These are phyloP conservation scores for Dyspetes luteomarginatus DNA, from an alignment of 2,888 invertebrate genomes.

Conservation along the genomic window DNA sequence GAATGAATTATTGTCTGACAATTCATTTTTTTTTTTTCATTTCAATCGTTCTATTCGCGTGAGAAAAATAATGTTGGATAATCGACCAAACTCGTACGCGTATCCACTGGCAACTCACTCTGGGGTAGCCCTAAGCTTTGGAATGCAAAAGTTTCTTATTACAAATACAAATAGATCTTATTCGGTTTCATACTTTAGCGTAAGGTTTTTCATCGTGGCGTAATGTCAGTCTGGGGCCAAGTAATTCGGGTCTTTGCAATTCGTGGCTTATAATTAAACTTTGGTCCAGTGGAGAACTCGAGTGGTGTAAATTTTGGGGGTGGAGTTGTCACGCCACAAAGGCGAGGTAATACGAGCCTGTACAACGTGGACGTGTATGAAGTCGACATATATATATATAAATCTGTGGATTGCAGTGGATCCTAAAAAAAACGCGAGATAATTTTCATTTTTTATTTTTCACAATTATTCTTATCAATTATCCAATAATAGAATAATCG, in stretches of 20 bases:
- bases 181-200: constrained; percentile 51
- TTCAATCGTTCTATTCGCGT: neutral
- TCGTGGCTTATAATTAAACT: constrained; percentile 54
- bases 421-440: too few species aligned
- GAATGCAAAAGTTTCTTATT: constrained; percentile 51
- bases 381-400: neutral
- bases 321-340: constrained; percentile 8
- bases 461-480: too few species aligned
- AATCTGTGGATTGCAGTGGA: neutral
- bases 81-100: constrained; percentile 67
- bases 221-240: constrained; percentile 3
- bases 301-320: constrained; percentile 26
- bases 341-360: constrained; percentile 29
- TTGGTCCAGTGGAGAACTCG: neutral
- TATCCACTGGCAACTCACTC: constrained; percentile 63
- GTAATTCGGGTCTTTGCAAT: constrained; percentile 50
- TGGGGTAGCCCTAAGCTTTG: neutral
- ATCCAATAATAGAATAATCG: too few species aligned
- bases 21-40: neutral
- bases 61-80: constrained; percentile 31
- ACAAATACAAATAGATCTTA: constrained; percentile 19
- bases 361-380: neutral
- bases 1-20: neutral
- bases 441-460: too few species aligned
- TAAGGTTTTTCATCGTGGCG: constrained; percentile 13